Base-by-base conservation (phyloP, 2,797 vertebrate genomes). In the Salmo trutta region DNA sequence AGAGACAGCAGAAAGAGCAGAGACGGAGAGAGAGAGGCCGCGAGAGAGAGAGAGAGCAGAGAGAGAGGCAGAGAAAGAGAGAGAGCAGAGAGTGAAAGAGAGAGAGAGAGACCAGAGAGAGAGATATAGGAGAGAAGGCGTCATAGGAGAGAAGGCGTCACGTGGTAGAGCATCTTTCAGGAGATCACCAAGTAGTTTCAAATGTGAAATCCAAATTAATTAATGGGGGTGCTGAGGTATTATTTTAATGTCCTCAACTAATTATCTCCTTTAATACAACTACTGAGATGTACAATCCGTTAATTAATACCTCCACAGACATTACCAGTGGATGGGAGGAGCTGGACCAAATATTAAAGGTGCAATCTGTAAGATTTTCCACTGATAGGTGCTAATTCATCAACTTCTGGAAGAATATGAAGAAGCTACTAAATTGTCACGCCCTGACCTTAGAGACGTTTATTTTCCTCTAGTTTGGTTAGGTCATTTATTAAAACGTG, bases 131-230 rank as follows among this genome's bases (percentile, higher is more conserved):
- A 16, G 15, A 16, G 17, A 7, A 62, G 21, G 21, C 6, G 10
- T 10, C n/a, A 51, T 4, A 52, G 51, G 15, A 15, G 15, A 15
- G 16, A 6, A 62, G 21, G 21, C 7, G 12, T 12, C 21, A 24
- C 24, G 29, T 47, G 62, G 36, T 77, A 31, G 71, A 29, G 51
- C 17, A 33, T 71, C 87, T 88, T 88, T 68, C 81, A 81, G 83
- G 84, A 90, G 84, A 91, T 84, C 83, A 86, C 80, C 88, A 90
- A 90, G 89, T 84, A 88, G 84, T 88, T 93, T 94, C 93, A 88
- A 88, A 93, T 91, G 93, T 93, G 83, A 92, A 93, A 95, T 95
- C 90, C 93, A 94, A 92, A 94, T 94, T 93, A 94, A 94, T 94
- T 93, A 94, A 95, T 93, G 86, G 83, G 77, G 87, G 87, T 90